Evolutionary conservation across 2,888 invertebrate genomes (phyloP), one percentile per base, ranked within the genome.

Genomic region (Temnothorax ravouxi): DNA sequence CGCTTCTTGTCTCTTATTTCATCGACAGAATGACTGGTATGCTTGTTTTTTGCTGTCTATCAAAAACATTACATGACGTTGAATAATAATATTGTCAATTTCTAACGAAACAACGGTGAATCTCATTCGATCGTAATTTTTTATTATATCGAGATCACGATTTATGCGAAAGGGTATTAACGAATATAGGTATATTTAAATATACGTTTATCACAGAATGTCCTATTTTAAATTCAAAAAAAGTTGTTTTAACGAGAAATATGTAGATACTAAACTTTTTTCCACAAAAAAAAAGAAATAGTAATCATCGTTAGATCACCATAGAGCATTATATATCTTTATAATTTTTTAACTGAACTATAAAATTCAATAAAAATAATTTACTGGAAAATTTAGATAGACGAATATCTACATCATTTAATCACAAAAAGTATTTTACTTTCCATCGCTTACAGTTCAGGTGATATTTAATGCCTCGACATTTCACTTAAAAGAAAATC

Each of bases 401-500:
- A 59, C 25, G 25, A 44, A 56, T 67, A n/a, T n/a, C n/a, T n/a
- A 25, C 1, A 25, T 54, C 67, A 41, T 41, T 66, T 29, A 44
- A 44, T 44, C 3, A n/a, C 44, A 21, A 41, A 69, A 21, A 69
- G n/a, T 9, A 56, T 69, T 61, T 38, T 54, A 77, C 25, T 44
- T 44, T 67, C 52, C 41, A 21, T 76, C 38, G 34, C 47, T 67
- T 38, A 54, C 9, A 76, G 44, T 34, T 67, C 71, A 3, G 56
- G 9, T 56, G 61, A 61, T 80, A 80, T 56, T 61, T 61, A 61
- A 72, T 71, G 47, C 13, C 59, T 59, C 38, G 38, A 61, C 47
- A 80, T 80, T 72, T 61, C 21, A 79, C 13, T 59, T 59, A 38
- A 21, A 72, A 0, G 59, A 38, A 47, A 79, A 79, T 71, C 34